phyloP scores from a whole-genome alignment of 2,113 vertebrate genomes.

The Macrotis lagotis region DNA sequence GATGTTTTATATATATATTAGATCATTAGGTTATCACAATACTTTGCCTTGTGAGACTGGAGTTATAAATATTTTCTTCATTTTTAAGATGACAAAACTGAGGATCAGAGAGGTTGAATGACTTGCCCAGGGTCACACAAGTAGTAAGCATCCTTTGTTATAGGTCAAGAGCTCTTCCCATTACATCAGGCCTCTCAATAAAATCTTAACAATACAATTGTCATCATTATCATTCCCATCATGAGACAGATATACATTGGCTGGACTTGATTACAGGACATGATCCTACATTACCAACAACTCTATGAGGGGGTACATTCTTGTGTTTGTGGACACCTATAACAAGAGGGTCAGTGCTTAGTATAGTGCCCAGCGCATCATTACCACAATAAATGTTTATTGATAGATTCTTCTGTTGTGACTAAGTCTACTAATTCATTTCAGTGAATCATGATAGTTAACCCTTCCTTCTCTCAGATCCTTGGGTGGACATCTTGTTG shows the following conservation, averaged over 20 bases:
- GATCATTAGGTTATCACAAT: neutral
- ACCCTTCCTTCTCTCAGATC: neutral
- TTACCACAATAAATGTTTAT: neutral
- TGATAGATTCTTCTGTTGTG: neutral
- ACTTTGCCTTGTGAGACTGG: neutral
- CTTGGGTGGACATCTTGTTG: fast-evolving
- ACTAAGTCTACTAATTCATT: neutral
- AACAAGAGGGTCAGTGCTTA: neutral
- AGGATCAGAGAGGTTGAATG: neutral
- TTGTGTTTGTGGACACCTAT: neutral
- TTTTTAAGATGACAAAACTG: neutral
- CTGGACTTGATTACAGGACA: neutral
- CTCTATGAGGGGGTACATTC: neutral
- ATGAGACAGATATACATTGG: neutral
- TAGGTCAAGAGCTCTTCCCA: neutral
- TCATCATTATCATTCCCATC: neutral
- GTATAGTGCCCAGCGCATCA: neutral
- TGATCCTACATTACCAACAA: neutral
- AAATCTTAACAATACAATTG: neutral
- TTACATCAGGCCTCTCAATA: neutral
- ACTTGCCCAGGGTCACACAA: neutral
- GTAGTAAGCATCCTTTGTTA: neutral
- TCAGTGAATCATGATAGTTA: neutral
- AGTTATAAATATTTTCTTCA: neutral
- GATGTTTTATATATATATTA: neutral